Evolutionary conservation across 2,113 vertebrate species (phyloP), one percentile per base, ranked within the genome.

Genomic region (Natator depressus): DNA sequence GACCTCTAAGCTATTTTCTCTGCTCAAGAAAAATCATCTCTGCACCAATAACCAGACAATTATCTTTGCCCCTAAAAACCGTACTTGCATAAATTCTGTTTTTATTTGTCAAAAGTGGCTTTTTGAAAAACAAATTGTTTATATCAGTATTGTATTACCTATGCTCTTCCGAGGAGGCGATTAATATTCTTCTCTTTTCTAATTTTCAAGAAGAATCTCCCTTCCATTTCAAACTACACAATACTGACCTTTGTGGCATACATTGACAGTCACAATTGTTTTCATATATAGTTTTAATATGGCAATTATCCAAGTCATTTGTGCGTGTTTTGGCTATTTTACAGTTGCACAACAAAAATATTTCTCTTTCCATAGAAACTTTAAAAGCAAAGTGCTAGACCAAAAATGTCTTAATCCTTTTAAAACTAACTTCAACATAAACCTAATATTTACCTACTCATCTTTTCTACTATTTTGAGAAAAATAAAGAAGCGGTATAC

Each of bases 1-100:
- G 89, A 84, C 85, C 95, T 96, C 94, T 93, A 95, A 93, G 89
- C 90, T 95, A 97, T 92, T 97, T 97, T 89, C 90, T 92, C 89
- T 92, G 0, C 2, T 92, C 82, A 65, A 93, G 94, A 94, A 96
- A 91, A 97, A 38, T 86, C 92, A 96, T 94, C 85, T 97, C 76
- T 96, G 81, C 90, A 54, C 83, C 81, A 87, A 84, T 65, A 92
- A 95, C 89, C 85, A 89, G 91, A 93, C 57, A 96, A 96, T 89
- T 84, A 55, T 57, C 94, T 89, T 94, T 94, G 81, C 75, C 90
- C 92, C 86, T 92, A 89, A 93, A 96, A 96, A 95, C 96, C 69
- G 49, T 85, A 53, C 54, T 96, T 92, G 89, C 85, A 96, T 65
- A 92, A 96, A 93, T 92, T 95, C 51, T 80, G 31, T 53, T 91